A percentile compares a stretch with the other conserved stretches of the same genome.
Conservation (phyloP, 2,113 vertebrate species). For the Pomatorhinus ruficollis region DNA sequence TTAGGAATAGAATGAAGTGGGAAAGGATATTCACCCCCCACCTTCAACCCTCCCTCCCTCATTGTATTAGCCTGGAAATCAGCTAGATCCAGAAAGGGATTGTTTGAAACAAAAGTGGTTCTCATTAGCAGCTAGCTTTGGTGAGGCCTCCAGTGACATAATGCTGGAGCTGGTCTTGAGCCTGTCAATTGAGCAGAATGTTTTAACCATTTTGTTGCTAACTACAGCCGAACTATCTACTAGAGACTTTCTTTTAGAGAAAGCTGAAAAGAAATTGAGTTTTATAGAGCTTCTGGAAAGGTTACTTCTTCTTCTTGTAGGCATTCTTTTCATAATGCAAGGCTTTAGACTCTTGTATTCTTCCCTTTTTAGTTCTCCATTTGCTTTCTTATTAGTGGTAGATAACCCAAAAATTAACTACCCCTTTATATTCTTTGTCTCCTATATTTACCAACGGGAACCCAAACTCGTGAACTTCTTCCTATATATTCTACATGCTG, state of each 20-base stretch:
- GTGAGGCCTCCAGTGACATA: not conserved
- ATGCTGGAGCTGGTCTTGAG: not conserved
- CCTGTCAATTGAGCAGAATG: not conserved
- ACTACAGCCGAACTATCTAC: not conserved
- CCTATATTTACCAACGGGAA: not conserved
- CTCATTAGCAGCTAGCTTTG: not conserved
- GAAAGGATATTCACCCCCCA: not conserved
- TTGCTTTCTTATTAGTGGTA: not conserved
- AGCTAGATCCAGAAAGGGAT: not conserved
- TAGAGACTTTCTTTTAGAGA: not conserved
- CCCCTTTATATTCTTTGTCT: not conserved
- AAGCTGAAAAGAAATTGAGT: not conserved
- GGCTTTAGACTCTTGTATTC: rapidly evolving
- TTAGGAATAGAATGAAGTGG: rapidly evolving
- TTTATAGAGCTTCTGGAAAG: not conserved
- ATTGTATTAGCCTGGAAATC: not conserved
- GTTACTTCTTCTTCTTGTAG: not conserved
- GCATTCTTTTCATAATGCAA: not conserved
- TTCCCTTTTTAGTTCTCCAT: not conserved
- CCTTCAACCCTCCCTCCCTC: too few species aligned
- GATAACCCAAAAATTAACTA: not conserved
- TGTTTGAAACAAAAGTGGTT: not conserved
- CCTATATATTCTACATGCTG: not conserved
- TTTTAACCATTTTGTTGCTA: not conserved
- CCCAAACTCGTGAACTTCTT: not conserved